phyloP scores from a whole-genome alignment of 2,888 invertebrate species.

The Drosophila paramelanica region DNA sequence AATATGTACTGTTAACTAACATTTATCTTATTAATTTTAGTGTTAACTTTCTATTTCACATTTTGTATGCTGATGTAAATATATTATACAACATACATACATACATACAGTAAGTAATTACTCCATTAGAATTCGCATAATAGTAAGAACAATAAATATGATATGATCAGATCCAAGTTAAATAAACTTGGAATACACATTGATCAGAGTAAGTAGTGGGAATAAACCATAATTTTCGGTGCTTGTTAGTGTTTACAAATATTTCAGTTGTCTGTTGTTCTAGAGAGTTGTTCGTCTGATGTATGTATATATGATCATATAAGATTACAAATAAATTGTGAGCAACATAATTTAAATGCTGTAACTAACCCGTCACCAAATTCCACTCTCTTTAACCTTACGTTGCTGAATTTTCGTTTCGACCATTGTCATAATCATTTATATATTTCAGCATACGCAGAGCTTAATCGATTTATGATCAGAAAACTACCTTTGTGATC shows the following conservation, averaged over 20 bases:
- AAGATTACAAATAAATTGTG: neutral
- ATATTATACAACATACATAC: slow-evolving; percentile 19
- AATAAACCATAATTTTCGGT: neutral
- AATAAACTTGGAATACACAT: no score
- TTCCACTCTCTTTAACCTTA: no score
- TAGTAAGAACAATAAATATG: no score
- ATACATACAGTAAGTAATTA: slow-evolving; percentile 7
- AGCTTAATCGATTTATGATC: no score
- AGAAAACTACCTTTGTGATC: no score
- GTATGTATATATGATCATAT: neutral
- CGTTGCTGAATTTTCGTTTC: no score
- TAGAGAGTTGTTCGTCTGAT: neutral
- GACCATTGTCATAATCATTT: no score
- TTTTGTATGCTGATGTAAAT: slow-evolving; percentile 71
- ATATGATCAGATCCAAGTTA: no score
- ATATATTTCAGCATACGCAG: no score
- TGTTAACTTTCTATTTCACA: slow-evolving; percentile 85
- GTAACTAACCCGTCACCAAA: no score
- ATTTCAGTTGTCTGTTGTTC: neutral
- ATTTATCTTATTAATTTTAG: slow-evolving; percentile 78
- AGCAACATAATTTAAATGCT: no score
- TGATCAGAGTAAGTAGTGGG: neutral
- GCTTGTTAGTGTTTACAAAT: neutral
- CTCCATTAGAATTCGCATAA: neutral
- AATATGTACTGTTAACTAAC: slow-evolving; percentile 56